Conservation (phyloP, 2,113 vertebrate genomes). For the Dissostichus mawsoni region DNA sequence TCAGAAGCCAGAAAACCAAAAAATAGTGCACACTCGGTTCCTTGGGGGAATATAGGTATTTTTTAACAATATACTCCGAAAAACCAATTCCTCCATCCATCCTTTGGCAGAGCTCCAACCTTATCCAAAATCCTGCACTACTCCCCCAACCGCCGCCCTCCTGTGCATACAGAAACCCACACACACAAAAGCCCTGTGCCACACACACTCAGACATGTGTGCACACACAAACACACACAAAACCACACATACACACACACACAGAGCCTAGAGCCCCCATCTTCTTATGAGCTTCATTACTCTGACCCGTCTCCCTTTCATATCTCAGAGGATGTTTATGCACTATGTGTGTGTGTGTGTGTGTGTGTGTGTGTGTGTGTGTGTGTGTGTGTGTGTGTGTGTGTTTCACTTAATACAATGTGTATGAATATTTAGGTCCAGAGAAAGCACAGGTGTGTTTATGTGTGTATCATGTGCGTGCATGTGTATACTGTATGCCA, state of each 20-base stretch:
- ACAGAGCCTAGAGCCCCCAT: conserved; percentile 65
- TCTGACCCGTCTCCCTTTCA: conserved; percentile 77
- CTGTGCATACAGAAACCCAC: conserved; percentile 66
- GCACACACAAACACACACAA: conserved; percentile 21
- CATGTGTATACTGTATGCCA: conserved; percentile 45
- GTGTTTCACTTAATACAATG: conserved; percentile 44
- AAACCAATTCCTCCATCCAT: conserved; percentile 67
- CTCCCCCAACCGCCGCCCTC: conserved; percentile 56
- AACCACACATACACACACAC: conserved; percentile 22
- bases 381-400: conserved; percentile 19
- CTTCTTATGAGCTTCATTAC: conserved; percentile 76
- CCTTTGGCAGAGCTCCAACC: conserved; percentile 69
- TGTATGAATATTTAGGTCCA: conserved; percentile 59
- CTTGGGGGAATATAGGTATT: conserved; percentile 72
- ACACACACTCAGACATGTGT: conserved; percentile 35
- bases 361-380: conserved; percentile 14
- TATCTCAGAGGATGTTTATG: conserved; percentile 70
- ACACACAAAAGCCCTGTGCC: conserved; percentile 42
- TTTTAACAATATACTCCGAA: conserved; percentile 72
- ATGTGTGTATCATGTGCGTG: conserved; percentile 11
- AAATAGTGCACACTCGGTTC: conserved; percentile 50
- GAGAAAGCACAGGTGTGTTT: conserved; percentile 35
- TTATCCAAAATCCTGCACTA: conserved; percentile 70
- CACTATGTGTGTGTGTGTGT: conserved; percentile 25
- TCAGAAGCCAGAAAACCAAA: conserved; percentile 52